Evolutionary conservation across 2,888 invertebrate genomes (phyloP), one percentile per base, ranked within the genome.

Genomic region (Drosophila diplacantha): DNA sequence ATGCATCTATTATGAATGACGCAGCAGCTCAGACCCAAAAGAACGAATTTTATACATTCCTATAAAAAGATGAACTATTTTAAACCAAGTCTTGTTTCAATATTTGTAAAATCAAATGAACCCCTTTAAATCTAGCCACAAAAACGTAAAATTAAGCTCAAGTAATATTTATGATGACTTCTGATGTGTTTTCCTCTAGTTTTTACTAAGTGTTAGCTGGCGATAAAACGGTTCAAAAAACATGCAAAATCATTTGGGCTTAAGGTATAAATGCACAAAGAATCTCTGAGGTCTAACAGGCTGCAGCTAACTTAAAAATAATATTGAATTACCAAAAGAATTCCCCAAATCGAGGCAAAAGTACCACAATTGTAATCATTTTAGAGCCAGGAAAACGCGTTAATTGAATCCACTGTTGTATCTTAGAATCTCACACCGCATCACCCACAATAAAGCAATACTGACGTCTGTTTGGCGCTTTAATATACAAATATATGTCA

Each of bases 381-480:
- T 20, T 20, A 29, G 16, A 18, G 14, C 18, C 34, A 6, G 5
- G 34, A 35, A 37, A 24, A 37, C 18, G 34, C 34, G 34, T 44
- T 32, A 18, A 32, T 32, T 43, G 3, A 3, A 37, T 24, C n/a
- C 41, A 31, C 14, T 31, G 20, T 22, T 24, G 9, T 31, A n/a
- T 18, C 12, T 9, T 32, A 11, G 47, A 52, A 65, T 51, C 39
- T 31, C 34, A 18, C 7, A 32, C 8, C 18, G 34, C 5, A 24
- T 8, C 29, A 31, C 18, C 29, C 44, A 43, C 37, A 80, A 80
- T 71, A 71, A 76, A 77, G 49, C 46, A 53, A 56, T 3, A 43
- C 43, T 50, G 35, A 46, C 50, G 54, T 73, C 73, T 73, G 59
- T 57, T 61, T 43, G 43, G 26, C 73, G 62, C 53, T 61, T 50